These are phyloP conservation scores for Drosophila borborema DNA, from an alignment of 2,888 invertebrate genomes.

Conservation along the genomic window DNA sequence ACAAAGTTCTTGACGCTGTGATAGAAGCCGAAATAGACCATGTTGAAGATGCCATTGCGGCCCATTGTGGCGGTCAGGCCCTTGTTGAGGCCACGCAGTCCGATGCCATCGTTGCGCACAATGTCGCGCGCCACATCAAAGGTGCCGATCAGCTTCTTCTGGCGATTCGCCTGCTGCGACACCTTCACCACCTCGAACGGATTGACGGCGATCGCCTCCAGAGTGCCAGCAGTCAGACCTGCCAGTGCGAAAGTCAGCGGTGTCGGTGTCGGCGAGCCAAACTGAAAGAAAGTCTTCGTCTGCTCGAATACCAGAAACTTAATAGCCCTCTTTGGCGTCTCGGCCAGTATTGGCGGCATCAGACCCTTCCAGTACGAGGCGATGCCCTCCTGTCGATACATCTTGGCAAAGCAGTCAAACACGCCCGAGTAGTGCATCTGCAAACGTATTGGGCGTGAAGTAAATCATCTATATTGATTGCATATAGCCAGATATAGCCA, in stretches of 20 bases:
- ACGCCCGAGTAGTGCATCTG: slow-evolving; percentile 90
- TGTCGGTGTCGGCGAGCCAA: slow-evolving; percentile 90
- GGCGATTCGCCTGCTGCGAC: slow-evolving; percentile 91
- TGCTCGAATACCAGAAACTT: slow-evolving; percentile 98
- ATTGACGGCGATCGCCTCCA: slow-evolving; percentile 96
- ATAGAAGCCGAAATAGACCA: slow-evolving; percentile 97
- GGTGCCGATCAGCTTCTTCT: slow-evolving; percentile 89
- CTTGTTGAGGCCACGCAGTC: slow-evolving; percentile 92
- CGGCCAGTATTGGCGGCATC: slow-evolving; percentile 95
- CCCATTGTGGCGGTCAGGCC: slow-evolving; percentile 95
- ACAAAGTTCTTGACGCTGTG: slow-evolving; percentile 93
- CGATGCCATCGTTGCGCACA: slow-evolving; percentile 90
- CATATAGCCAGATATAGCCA: not conserved
- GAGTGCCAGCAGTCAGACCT: slow-evolving; percentile 94
- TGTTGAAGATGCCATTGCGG: slow-evolving; percentile 96
- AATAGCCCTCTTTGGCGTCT: slow-evolving; percentile 97
- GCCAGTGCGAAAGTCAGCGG: slow-evolving; percentile 95
- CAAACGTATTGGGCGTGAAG: not conserved
- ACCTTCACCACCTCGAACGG: slow-evolving; percentile 99
- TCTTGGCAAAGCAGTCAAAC: slow-evolving; percentile 94
- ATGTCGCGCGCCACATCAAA: slow-evolving; percentile 93
- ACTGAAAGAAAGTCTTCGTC: slow-evolving; percentile 93
- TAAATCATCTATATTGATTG: not conserved
- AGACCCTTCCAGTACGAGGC: slow-evolving; percentile 97
- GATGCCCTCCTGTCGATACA: slow-evolving; percentile 93